Conservation (phyloP, 2,113 vertebrate genomes). For the Heloderma charlesbogerti region DNA sequence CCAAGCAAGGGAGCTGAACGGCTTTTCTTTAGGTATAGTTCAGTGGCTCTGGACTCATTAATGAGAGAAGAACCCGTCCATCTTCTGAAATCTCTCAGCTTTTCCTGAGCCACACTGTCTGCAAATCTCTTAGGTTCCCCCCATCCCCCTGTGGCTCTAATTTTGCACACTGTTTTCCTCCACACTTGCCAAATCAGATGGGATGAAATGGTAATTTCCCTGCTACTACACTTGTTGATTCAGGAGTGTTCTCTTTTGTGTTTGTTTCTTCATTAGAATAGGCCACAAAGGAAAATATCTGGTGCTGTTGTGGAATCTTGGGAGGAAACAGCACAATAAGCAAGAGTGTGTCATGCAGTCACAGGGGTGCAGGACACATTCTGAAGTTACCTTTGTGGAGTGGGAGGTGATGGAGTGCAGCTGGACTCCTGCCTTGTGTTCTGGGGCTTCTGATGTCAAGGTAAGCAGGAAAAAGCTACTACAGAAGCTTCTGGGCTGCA, state of each 20-base stretch:
- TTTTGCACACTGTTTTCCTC: slow-evolving; percentile 17
- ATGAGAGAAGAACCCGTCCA: slow-evolving; percentile 64
- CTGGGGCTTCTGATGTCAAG: neutral
- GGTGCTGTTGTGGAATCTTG: no score
- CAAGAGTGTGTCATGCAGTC: neutral
- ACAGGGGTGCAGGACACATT: neutral
- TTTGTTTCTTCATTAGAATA: slow-evolving; percentile 28
- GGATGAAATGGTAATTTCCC: slow-evolving; percentile 32
- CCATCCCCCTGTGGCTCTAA: neutral
- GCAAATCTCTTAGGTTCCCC: neutral
- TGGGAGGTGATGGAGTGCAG: neutral
- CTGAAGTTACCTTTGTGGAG: neutral
- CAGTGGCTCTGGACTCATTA: slow-evolving; percentile 55
- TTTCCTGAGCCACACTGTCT: slow-evolving; percentile 31
- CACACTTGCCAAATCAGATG: slow-evolving; percentile 26
- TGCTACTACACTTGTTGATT: neutral
- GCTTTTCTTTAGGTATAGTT: neutral
- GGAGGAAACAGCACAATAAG: neutral
- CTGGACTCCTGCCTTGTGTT: neutral
- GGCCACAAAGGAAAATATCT: neutral
- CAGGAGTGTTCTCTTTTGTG: neutral
- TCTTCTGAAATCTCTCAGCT: slow-evolving; percentile 48
- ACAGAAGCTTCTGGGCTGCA: neutral
- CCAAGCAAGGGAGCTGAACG: slow-evolving; percentile 60
- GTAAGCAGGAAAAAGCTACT: neutral